Base-by-base conservation (phyloP, 2,113 vertebrate genomes). In the Orycteropus afer region DNA sequence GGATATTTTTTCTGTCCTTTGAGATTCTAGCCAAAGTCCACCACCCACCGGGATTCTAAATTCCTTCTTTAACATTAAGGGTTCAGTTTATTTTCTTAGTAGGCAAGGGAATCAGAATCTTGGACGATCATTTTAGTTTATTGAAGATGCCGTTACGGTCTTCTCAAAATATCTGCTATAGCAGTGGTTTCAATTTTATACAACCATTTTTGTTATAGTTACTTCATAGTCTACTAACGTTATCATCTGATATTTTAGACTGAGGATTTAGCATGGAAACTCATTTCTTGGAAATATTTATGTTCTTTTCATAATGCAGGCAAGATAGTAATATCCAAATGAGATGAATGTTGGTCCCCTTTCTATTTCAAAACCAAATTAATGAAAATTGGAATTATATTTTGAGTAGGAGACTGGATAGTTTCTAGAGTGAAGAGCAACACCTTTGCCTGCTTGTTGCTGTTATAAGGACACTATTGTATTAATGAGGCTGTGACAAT, bases 281-380 rank as follows among this genome's bases (percentile, higher is more conserved):
- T 63, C 11, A 37, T 80, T 86, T 93, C 79, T 90, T 80, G 74
- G 90, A 96, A 90, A 76, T 32, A 57, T 0, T 69, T 42, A 81
- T 47, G 42, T 37, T 86, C 32, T 80, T 45, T 82, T 27, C 63
- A 7, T n/a, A 63, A 77, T 17, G 14, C 15, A 86, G 34, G 27
- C 20, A 69, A 83, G 37, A 69, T 22, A 74, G 13, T 81, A 76
- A 29, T 42, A 76, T 47, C 45, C 45, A 83, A 71, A 34, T 47
- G 49, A 95, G 20, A 84, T 53, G 32, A 85, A 86, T 40, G 13
- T 2, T 47, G 3, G 80, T 57, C 34, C 14, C n/a, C 10, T 89
- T 92, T 45, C 20, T 86, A 61, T 84, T n/a, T 80, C 57, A 95
- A 80, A 94, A 78, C 51, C 37, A 69, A 92, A 91, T 92, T n/a